Base-by-base conservation (phyloP, 2,888 invertebrate genomes). In the Sipha maydis region DNA sequence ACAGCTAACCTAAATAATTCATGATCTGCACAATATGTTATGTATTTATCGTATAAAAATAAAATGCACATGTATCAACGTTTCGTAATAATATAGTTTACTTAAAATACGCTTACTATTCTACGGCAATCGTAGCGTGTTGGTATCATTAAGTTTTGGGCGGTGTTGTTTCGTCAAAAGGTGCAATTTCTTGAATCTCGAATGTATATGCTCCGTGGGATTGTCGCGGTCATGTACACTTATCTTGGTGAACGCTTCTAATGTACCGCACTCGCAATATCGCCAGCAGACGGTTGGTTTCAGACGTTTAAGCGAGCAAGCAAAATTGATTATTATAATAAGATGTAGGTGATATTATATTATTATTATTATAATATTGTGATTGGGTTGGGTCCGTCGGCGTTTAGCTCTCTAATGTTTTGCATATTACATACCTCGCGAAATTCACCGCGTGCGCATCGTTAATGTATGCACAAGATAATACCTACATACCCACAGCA, bases 321-420 rank as follows among this genome's bases (percentile, higher is more conserved):
- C 54, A 78, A 78, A 54, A 54, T 21, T 31, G 54, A 54, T 78
- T 54, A 78, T 78, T 78, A 78, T 54, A 54, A 78, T 80, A 61
- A 38, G 56, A 80, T 80, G 61, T 61, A 80, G 79, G 79, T 80
- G 56, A 80, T 80, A 80, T 80, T 80, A 41, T 41, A 41, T 41
- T 41, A 41, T 41, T 41, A 41, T 38, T 34, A 19, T 28, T 48
- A 48, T 48, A 31, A 31, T 69, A 2, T 11, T 28, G 38, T 34
- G 61, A 80, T 48, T 80, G 79, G 79, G 79, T 61, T 61, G 61
- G 79, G 79, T 56, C 61, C 61, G 61, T 28, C 56, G 28, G 48
- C 38, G 54, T 83, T 71, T 11, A n/a, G n/a, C 69, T 69, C 69
- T 69, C 69, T 69, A 69, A 69, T 69, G 25, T 69, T 69, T 69